Conservation (phyloP, 2,888 invertebrate species). For the Eilema griseolum region DNA sequence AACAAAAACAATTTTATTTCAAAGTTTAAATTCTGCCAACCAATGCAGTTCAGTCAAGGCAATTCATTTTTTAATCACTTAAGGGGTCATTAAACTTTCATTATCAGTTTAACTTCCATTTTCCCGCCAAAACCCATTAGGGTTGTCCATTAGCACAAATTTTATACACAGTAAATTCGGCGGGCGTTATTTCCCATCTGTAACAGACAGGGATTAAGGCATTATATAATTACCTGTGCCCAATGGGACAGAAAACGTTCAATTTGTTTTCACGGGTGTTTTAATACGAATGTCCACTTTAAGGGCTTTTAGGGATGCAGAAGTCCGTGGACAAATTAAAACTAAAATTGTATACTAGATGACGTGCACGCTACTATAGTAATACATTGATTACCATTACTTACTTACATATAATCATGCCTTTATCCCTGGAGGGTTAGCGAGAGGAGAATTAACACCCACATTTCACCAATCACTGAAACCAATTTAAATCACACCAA, state of each 20-base stretch:
- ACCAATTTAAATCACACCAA: too few species aligned
- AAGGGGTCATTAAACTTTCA: slow-evolving; percentile 8
- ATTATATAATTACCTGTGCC: slow-evolving; percentile 36
- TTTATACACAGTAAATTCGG: slow-evolving; percentile 33
- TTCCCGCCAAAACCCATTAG: slow-evolving; percentile 29
- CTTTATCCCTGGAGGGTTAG: too few species aligned
- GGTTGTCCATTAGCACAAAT: slow-evolving; percentile 36
- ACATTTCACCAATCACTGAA: too few species aligned
- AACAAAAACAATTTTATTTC: too few species aligned
- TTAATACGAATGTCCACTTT: not conserved
- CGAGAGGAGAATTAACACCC: too few species aligned
- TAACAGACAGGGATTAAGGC: slow-evolving; percentile 21
- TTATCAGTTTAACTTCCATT: slow-evolving; percentile 7
- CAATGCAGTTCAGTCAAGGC: not conserved
- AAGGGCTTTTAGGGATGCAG: too few species aligned
- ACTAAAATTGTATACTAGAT: too few species aligned
- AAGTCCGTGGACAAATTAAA: too few species aligned
- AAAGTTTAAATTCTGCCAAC: not conserved
- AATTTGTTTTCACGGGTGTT: slow-evolving; percentile 25
- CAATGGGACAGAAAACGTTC: slow-evolving; percentile 22
- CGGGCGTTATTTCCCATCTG: slow-evolving; percentile 37
- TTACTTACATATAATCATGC: too few species aligned
- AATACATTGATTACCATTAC: too few species aligned
- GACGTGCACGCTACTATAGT: too few species aligned
- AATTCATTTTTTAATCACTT: slow-evolving; percentile 22